Evolutionary conservation across 1,140 invertebrate genomes (phyloP), one percentile per base, ranked within the genome.

Genomic region (Drosophila pseudoananassae): DNA sequence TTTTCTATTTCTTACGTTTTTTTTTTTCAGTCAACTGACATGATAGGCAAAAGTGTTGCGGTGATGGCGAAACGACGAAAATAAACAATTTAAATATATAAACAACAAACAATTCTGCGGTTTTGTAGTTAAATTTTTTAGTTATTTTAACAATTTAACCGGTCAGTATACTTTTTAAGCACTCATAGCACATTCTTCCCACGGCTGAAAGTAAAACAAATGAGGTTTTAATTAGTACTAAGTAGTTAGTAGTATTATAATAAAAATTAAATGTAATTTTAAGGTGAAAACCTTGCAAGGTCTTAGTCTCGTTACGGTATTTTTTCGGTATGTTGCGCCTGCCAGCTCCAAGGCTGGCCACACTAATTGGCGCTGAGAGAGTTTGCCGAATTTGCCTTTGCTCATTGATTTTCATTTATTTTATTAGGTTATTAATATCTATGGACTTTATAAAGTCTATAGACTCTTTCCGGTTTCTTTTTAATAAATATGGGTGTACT

Each of bases 341-440:
- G 31, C 23, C n/a, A n/a, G n/a, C n/a, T n/a, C n/a, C n/a, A n/a
- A 20, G 3, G 38, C 57, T 65, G 80, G 79, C 66, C 79, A 84
- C 80, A 84, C 79, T 61, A 31, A 25, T 10, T 10, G 51, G 6
- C 12, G 8, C 29, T 63, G 47, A 46, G 27, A 63, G 57, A 17
- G 56, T 79, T 55, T 47, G 31, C 50, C 56, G 45, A 69, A 56
- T 69, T 31, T 47, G 50, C 51, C 59, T 76, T 64, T 61, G 8
- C 33, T 65, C 73, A 71, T 72, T 72, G 69, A 71, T 71, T 71
- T 72, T 73, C 59, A 70, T 83, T 78, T 78, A 46, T 57, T 49
- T 23, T 25, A 36, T 36, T 12, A 36, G 10, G 4, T 27, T 46
- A 55, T n/a, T 68, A 17, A 46, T 17, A 14, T 38, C 40, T 31